Evolutionary conservation across 2,888 invertebrate species (phyloP).

Genomic region (Theretra japonica): DNA sequence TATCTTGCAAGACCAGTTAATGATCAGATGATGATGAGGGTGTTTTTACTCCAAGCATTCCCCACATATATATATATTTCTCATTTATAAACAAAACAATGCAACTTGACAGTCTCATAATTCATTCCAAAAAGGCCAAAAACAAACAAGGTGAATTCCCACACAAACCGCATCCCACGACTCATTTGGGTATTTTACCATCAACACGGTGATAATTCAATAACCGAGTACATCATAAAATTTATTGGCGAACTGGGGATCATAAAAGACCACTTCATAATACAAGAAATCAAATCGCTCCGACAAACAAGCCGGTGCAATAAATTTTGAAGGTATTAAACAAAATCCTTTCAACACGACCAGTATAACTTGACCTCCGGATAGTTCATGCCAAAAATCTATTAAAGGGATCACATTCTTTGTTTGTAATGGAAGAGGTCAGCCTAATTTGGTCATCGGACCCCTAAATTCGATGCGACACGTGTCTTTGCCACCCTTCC

Average conservation of each 20-base stretch:
- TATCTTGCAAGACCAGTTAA: too few species aligned
- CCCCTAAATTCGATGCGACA: constrained; percentile 62
- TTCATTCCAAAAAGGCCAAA: neutral
- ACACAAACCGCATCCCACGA: constrained; percentile 36
- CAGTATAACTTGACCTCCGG: constrained; percentile 49
- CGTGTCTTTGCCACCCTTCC: constrained; percentile 75
- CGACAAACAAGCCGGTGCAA: constrained; percentile 66
- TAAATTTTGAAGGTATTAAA: constrained; percentile 81
- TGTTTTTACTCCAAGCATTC: too few species aligned
- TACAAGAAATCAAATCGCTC: constrained; percentile 69
- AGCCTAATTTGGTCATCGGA: constrained; percentile 48
- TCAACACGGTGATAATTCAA: constrained; percentile 57
- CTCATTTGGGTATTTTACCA: constrained; percentile 40
- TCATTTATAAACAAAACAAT: neutral
- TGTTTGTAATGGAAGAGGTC: constrained; percentile 44
- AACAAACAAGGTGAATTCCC: constrained; percentile 28
- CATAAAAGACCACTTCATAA: constrained; percentile 75
- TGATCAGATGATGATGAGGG: too few species aligned
- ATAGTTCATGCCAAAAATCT: constrained; percentile 28
- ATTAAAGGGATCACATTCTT: constrained; percentile 11
- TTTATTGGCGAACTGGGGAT: constrained; percentile 60
- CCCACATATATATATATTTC: too few species aligned
- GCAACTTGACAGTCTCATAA: neutral
- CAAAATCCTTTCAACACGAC: constrained; percentile 61
- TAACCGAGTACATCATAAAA: constrained; percentile 63